Evolutionary conservation across 2,113 vertebrate genomes (phyloP).

Genomic region (Acrocephalus arundinaceus): DNA sequence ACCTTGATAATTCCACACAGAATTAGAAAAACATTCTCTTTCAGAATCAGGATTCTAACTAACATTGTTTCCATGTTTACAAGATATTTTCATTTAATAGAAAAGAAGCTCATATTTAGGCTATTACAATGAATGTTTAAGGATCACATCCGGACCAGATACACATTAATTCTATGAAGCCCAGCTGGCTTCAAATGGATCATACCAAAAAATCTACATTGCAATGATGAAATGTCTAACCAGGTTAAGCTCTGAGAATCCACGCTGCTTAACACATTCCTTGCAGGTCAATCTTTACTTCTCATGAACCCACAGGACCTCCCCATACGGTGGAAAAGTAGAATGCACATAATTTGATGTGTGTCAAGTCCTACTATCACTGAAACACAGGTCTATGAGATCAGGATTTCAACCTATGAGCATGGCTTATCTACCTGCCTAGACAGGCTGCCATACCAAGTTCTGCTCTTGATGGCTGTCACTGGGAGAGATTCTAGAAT

Average conservation of each 20-base stretch:
- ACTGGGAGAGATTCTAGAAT: background rate
- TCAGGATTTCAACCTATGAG: background rate
- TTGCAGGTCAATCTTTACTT: accelerated
- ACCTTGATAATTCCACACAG: background rate
- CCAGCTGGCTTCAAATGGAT: background rate
- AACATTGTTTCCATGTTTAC: background rate
- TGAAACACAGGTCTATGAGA: background rate
- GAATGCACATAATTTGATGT: background rate
- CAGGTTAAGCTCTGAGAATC: background rate
- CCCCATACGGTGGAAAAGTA: background rate
- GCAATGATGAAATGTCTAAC: background rate
- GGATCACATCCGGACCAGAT: background rate
- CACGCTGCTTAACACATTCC: background rate
- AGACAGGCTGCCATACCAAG: too few relatives aligned
- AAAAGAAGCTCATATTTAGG: background rate
- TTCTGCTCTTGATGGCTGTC: accelerated
- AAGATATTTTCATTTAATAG: background rate
- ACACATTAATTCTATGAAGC: background rate
- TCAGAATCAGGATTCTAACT: background rate
- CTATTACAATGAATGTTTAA: background rate
- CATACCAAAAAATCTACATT: too few relatives aligned
- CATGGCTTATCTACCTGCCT: background rate
- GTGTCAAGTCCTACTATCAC: too few relatives aligned
- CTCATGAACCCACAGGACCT: background rate
- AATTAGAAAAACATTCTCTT: background rate